These are phyloP conservation scores for Ophion obscuratus DNA, from an alignment of 2,888 invertebrate genomes.

Conservation along the genomic window DNA sequence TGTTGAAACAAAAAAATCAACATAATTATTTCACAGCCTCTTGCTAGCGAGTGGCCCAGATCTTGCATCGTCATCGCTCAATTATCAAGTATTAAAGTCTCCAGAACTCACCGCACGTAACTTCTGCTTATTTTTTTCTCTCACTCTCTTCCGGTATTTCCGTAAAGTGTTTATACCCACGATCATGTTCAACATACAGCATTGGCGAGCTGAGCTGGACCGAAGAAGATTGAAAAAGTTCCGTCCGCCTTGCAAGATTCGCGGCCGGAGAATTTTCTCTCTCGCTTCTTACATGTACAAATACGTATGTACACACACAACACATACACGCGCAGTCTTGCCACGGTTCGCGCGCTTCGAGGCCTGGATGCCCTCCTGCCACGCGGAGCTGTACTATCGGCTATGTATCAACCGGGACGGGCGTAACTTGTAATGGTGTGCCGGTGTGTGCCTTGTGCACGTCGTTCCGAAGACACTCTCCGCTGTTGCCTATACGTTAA, in stretches of 20 bases:
- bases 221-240: constrained; percentile 63
- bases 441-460: constrained; percentile 33
- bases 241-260: constrained; percentile 42
- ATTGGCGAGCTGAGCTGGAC: constrained; percentile 34
- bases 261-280: constrained; percentile 12
- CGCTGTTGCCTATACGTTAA: constrained; percentile 19
- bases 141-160: constrained; percentile 7
- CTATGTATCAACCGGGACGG: constrained; percentile 68
- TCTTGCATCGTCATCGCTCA: too few species aligned
- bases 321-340: constrained; percentile 1
- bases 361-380: constrained; percentile 36
- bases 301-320: not conserved
- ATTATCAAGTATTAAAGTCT: too few species aligned
- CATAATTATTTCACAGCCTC: constrained; percentile 44
- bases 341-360: constrained; percentile 41
- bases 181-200: constrained; percentile 32
- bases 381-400: constrained; percentile 59
- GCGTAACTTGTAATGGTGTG: constrained; percentile 69
- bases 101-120: constrained; percentile 40
- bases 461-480: not conserved
- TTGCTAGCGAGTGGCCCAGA: not conserved
- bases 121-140: constrained; percentile 39
- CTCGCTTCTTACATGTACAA: not conserved
- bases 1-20: too few species aligned
- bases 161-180: constrained; percentile 46